Conservation (phyloP, 2,888 invertebrate species). For the Nymphalis polychloros region DNA sequence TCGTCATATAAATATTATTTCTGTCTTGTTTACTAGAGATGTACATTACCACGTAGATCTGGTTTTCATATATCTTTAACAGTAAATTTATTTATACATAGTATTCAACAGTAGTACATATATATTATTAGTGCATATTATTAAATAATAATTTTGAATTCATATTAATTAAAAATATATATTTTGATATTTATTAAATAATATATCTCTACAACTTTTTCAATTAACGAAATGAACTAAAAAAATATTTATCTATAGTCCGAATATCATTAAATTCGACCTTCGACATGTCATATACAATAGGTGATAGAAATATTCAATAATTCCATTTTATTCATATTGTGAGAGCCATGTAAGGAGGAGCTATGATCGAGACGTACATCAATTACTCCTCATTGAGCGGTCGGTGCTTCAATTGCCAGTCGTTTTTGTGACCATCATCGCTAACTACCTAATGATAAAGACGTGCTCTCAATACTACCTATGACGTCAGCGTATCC, state of each 20-base stretch:
- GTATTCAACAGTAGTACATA: too few relatives aligned
- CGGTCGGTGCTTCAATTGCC: conserved; percentile 71
- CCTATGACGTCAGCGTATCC: conserved; percentile 31
- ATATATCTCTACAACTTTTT: too few relatives aligned
- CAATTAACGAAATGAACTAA: background rate
- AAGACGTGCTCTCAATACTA: conserved; percentile 36
- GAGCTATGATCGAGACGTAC: conserved; percentile 57
- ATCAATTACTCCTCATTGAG: conserved; percentile 77
- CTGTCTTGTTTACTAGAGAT: conserved; percentile 22
- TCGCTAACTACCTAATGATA: conserved; percentile 50
- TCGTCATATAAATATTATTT: conserved; percentile 23
- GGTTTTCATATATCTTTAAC: conserved; percentile 2
- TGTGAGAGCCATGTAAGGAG: conserved; percentile 48
- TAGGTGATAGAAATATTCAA: conserved; percentile 36
- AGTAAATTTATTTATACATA: background rate
- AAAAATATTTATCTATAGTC: background rate
- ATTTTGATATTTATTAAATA: too few relatives aligned
- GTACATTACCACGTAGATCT: background rate
- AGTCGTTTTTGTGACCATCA: conserved; percentile 59
- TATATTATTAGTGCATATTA: too few relatives aligned
- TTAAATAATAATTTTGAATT: background rate
- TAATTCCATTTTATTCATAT: conserved; percentile 33
- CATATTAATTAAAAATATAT: background rate
- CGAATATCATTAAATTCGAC: conserved; percentile 19
- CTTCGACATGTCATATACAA: conserved; percentile 32